Conservation (phyloP, 2,797 vertebrate genomes). For the Falco cherrug region DNA sequence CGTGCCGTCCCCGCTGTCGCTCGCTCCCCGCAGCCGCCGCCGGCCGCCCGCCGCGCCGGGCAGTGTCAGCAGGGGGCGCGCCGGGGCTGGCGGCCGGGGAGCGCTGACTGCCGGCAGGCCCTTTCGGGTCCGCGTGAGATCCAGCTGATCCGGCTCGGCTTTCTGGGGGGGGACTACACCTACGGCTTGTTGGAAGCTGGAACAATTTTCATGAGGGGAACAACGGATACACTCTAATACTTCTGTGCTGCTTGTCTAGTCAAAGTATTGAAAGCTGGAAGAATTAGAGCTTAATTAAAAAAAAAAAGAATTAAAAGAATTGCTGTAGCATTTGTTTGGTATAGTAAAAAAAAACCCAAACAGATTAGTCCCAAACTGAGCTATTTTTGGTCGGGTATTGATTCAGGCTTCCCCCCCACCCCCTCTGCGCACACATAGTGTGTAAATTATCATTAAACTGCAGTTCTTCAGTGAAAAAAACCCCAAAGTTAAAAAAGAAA, state of each 20-base stretch:
- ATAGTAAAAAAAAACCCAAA: too few relatives aligned
- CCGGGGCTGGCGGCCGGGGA: not conserved
- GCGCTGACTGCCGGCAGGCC: fast-evolving
- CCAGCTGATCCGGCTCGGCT: too few relatives aligned
- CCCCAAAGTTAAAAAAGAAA: fast-evolving
- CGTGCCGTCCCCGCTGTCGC: fast-evolving
- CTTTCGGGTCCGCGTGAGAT: not conserved
- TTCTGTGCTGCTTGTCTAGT: fast-evolving
- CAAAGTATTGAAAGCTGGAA: not conserved
- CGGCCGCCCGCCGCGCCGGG: fast-evolving
- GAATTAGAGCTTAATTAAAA: not conserved
- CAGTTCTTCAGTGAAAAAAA: not conserved
- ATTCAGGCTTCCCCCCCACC: not conserved
- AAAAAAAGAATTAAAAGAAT: not conserved
- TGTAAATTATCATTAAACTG: not conserved
- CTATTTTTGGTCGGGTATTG: fast-evolving
- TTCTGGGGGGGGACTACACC: not conserved
- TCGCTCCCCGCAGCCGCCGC: fast-evolving
- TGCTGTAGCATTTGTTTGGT: not conserved
- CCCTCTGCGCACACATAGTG: fast-evolving
- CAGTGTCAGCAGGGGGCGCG: not conserved
- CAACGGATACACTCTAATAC: not conserved
- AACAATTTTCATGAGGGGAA: not conserved
- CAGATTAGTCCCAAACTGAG: not conserved
- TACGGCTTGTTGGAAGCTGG: not conserved